phyloP scores from a whole-genome alignment of 2,888 invertebrate genomes.

The Lutraria lutraria region DNA sequence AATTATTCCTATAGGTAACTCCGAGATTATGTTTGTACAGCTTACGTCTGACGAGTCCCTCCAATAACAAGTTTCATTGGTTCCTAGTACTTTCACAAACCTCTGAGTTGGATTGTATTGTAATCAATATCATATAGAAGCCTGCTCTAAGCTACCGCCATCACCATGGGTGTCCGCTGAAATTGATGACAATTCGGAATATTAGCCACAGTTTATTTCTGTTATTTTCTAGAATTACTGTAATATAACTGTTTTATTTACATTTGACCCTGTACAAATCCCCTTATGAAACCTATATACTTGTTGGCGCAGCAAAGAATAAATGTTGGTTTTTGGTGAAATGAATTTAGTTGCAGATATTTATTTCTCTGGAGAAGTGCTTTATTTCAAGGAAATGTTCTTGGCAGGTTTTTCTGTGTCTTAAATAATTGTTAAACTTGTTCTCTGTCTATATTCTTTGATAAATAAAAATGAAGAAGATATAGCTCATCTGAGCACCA shows the following conservation, averaged over 20 bases:
- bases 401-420: not conserved
- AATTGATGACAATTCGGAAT: slow-evolving; percentile 21
- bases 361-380: not conserved
- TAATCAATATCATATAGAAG: slow-evolving; percentile 17
- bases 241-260: not conserved
- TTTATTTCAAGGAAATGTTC: not conserved
- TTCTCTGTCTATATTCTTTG: not conserved
- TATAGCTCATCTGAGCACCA: too few species aligned
- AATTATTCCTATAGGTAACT: not conserved
- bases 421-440: not conserved
- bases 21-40: not conserved
- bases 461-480: not conserved
- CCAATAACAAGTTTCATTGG: slow-evolving; percentile 14
- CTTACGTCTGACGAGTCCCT: not conserved
- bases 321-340: not conserved
- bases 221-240: not conserved
- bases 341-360: not conserved
- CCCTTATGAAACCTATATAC: too few species aligned
- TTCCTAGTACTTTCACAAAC: not conserved
- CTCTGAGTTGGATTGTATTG: not conserved
- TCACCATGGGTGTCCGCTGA: slow-evolving; percentile 20
- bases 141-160: not conserved
- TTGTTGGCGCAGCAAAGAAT: too few species aligned
- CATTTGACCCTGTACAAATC: not conserved
- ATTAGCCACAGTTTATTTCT: slow-evolving; percentile 12